Evolutionary conservation across 2,888 invertebrate genomes (phyloP), one percentile per base, ranked within the genome.

Genomic region (Heliconius aoede): DNA sequence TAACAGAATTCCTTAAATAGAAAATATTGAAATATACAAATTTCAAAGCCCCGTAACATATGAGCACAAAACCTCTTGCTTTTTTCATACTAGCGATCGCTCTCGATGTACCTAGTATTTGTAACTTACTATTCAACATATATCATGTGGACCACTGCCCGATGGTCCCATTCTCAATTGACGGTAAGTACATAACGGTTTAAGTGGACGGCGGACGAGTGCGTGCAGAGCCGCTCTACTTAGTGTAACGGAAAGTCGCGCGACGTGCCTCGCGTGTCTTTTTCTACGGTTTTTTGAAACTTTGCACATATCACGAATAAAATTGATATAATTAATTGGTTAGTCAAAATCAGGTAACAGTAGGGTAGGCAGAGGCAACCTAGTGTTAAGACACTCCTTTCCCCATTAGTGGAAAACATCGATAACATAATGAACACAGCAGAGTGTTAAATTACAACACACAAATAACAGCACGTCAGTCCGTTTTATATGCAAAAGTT

Each of bases 181-280:
- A 36, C 61, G 58, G 72, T 76, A 72, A 78, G 65, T 67, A 77
- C 78, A n/a, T n/a, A n/a, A n/a, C 79, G 71, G 80, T 74, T n/a
- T 81, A 69, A 32, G 68, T 77, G 77, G 72, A 76, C 76, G 72
- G 28, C 72, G 79, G 76, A 75, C 76, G 76, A 79, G 88, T 85
- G 90, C 91, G 89, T 90, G 90, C 84, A 79, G 89, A 85, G 85
- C 82, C 87, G 92, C 90, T 91, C 91, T 89, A 91, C 85, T 92
- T 89, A 82, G 83, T 84, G 83, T 87, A 89, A 87, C 89, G 88
- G 88, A 85, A 87, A 84, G 83, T 86, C 82, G 88, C 71, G 24
- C 74, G 71, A 61, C 81, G 89, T 68, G 72, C 60, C 61, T 68
- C 62, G 76, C 87, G 86, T 89, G 86, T 80, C 76, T 80, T 73